Evolutionary conservation across 2,888 invertebrate species (phyloP).

Genomic region (Drosophila setosimentum): DNA sequence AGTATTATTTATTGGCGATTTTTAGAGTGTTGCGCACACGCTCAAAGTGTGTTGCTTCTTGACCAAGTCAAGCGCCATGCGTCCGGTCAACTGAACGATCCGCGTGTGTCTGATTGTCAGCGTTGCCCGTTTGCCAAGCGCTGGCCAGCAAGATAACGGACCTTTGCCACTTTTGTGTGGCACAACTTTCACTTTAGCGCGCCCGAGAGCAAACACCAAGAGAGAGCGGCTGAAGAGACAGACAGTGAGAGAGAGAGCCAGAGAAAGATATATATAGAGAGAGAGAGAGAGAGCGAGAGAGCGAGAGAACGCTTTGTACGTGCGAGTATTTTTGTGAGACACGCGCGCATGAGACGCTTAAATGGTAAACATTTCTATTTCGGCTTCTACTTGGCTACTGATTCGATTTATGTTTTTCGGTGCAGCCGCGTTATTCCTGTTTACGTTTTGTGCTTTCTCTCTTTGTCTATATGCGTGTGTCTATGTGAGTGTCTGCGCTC

Average conservation of each 20-base stretch:
- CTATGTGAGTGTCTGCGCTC: slow-evolving; percentile 30
- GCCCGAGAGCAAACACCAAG: slow-evolving; percentile 21
- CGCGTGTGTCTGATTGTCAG: slow-evolving; percentile 78
- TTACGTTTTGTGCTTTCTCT: slow-evolving; percentile 62
- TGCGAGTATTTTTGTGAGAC: slow-evolving; percentile 70
- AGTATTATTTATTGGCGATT: slow-evolving; percentile 38
- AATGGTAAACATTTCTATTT: slow-evolving; percentile 80
- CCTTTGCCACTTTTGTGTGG: slow-evolving; percentile 80
- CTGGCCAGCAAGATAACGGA: slow-evolving; percentile 83
- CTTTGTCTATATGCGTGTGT: slow-evolving; percentile 19
- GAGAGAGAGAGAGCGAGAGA: slow-evolving; percentile 15
- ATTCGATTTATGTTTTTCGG: slow-evolving; percentile 31
- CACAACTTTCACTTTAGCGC: slow-evolving; percentile 84
- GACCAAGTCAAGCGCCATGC: slow-evolving; percentile 63
- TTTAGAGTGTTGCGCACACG: slow-evolving; percentile 41
- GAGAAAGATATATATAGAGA: neutral
- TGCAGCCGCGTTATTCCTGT: slow-evolving; percentile 57
- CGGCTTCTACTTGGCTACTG: slow-evolving; percentile 66
- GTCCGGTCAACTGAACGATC: slow-evolving; percentile 83
- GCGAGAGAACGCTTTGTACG: slow-evolving; percentile 41
- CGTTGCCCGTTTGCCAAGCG: slow-evolving; percentile 61
- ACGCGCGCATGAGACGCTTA: slow-evolving; percentile 62
- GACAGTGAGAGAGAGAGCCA: slow-evolving; percentile 9
- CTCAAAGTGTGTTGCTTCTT: slow-evolving; percentile 39
- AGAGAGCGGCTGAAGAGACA: slow-evolving; percentile 14